Evolutionary conservation across 2,113 vertebrate genomes (phyloP).

Genomic region (Isichthys henryi): DNA sequence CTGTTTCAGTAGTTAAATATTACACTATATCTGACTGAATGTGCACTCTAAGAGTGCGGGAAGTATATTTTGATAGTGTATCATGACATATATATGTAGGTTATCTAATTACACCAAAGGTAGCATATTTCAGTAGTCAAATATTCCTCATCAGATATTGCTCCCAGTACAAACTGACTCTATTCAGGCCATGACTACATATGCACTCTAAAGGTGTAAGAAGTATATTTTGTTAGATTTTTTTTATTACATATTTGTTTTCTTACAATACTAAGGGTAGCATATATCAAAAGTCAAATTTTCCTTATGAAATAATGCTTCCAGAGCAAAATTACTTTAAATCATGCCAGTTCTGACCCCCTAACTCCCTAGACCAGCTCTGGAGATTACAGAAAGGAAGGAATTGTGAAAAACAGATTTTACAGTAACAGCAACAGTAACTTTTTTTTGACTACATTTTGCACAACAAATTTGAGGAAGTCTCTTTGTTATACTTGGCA

Average conservation of each 20-base stretch:
- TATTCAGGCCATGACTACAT: not conserved
- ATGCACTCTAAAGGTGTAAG: not conserved
- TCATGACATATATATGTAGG: not conserved
- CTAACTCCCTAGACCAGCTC: not conserved
- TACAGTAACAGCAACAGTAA: not conserved
- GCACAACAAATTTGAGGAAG: not conserved
- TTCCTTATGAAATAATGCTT: not conserved
- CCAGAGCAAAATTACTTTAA: not conserved
- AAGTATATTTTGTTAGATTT: not conserved
- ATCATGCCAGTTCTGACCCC: not conserved
- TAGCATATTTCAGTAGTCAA: not conserved
- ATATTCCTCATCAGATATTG: not conserved
- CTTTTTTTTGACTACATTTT: not conserved
- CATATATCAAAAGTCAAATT: not conserved
- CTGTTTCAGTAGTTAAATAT: not conserved
- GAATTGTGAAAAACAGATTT: not conserved
- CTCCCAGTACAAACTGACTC: not conserved
- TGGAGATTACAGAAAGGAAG: not conserved
- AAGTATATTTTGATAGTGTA: not conserved
- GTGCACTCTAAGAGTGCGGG: not conserved
- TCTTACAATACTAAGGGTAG: not conserved
- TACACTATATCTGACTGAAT: not conserved
- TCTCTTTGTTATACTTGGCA: not conserved
- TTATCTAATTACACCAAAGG: not conserved
- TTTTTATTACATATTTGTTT: not conserved